Percentiles rank a stretch among this genome's conserved stretches.
These are phyloP conservation scores for Takifugu bimaculatus DNA, from an alignment of 2,113 vertebrate species.

Conservation along the genomic window DNA sequence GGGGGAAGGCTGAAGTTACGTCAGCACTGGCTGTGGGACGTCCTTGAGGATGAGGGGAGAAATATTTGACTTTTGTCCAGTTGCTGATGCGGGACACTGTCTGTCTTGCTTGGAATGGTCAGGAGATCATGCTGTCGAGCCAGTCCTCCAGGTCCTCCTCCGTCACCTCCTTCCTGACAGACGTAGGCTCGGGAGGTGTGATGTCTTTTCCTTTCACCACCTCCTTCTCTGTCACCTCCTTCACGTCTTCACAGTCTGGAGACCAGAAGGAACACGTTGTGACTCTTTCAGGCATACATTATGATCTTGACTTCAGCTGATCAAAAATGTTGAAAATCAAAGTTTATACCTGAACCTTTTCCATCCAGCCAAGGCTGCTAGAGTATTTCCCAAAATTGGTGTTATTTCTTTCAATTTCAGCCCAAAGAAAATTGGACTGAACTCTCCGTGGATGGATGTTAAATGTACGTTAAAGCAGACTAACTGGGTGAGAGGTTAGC, in stretches of 20 bases:
- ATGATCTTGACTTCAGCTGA: not conserved
- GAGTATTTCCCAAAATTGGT: too few relatives aligned
- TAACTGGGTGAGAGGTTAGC: too few relatives aligned
- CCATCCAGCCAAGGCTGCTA: too few relatives aligned
- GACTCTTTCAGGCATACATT: not conserved
- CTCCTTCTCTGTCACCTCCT: conserved; percentile 21
- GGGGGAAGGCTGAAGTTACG: too few relatives aligned
- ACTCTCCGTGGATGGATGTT: too few relatives aligned
- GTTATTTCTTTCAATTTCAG: too few relatives aligned
- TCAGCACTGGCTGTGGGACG: too few relatives aligned
- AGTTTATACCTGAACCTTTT: too few relatives aligned
- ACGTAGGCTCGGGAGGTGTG: not conserved
- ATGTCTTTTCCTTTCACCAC: conserved; percentile 5
- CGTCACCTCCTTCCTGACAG: conserved; percentile 67
- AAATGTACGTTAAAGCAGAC: too few relatives aligned
- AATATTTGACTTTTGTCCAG: not conserved
- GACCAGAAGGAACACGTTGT: not conserved
- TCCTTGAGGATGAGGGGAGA: too few relatives aligned
- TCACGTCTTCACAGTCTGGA: conserved; percentile 33
- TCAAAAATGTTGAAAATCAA: not conserved
- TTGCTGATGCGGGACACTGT: not conserved
- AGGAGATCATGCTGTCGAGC: conserved; percentile 96
- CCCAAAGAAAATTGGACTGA: too few relatives aligned
- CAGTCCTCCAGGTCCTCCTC: conserved; percentile 96
- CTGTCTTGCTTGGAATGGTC: conserved; percentile 25